Percentiles rank a stretch among this genome's conserved stretches.
phyloP scores from a whole-genome alignment of 2,797 vertebrate species.

The Molothrus ater region DNA sequence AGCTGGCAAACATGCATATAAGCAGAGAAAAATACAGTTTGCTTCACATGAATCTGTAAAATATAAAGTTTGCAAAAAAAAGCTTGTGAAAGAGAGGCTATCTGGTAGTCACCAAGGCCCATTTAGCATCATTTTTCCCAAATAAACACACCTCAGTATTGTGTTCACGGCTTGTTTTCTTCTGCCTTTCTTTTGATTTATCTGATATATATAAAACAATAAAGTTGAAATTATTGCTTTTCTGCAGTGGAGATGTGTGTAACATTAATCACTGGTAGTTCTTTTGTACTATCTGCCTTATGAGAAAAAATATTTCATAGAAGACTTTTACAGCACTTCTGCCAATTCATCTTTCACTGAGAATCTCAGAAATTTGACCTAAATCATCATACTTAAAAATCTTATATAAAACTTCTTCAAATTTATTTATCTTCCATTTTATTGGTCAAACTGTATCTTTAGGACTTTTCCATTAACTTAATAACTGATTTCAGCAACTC shows the following conservation, averaged over 20 bases:
- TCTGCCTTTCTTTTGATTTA: neutral
- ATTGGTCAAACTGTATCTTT: neutral
- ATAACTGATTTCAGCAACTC: neutral
- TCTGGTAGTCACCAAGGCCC: neutral
- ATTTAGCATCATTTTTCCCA: neutral
- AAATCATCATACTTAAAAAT: neutral
- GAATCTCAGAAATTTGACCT: neutral
- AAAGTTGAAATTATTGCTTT: neutral
- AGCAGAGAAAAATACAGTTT: neutral
- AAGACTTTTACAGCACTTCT: neutral
- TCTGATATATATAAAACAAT: neutral
- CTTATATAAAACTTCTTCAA: neutral
- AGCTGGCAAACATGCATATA: neutral
- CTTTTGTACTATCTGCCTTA: neutral
- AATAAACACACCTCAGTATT: neutral
- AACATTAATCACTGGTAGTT: neutral
- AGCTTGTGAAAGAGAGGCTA: neutral
- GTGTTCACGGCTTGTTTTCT: neutral
- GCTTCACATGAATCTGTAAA: neutral
- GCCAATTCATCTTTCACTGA: neutral
- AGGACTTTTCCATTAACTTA: neutral
- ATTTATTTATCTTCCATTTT: neutral
- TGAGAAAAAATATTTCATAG: neutral
- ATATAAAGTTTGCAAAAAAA: neutral
- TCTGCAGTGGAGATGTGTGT: neutral